phyloP scores from a whole-genome alignment of 2,797 vertebrate genomes.

The Mustela erminea region DNA sequence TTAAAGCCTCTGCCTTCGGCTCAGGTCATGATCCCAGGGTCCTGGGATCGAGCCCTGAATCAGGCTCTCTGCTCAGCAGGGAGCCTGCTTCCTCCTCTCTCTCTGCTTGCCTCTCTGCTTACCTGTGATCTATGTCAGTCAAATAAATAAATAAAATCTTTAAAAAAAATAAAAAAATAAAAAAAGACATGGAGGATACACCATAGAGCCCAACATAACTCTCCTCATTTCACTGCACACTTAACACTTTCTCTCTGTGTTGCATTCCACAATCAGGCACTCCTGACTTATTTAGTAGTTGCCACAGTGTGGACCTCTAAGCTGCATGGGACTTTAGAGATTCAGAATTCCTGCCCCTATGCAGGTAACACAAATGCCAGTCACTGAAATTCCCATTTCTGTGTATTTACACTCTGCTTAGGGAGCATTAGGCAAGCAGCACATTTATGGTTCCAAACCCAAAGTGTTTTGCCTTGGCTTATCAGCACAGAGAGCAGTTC shows the following conservation, averaged over 20 bases:
- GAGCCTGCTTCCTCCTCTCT: no score
- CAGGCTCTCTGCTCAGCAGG: no score
- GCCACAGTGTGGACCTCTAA: neutral
- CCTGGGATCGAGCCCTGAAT: no score
- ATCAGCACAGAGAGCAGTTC: neutral
- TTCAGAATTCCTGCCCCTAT: neutral
- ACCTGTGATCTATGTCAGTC: no score
- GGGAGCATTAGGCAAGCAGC: neutral
- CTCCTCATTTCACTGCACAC: conserved; percentile 23
- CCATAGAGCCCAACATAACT: neutral
- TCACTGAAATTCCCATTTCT: neutral
- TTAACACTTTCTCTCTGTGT: neutral
- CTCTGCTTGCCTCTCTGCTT: no score
- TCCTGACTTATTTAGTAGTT: neutral
- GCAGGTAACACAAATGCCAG: neutral
- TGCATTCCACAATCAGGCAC: neutral
- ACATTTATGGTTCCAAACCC: neutral
- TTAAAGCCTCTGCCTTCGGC: no score
- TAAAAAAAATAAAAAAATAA: neutral
- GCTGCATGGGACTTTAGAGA: neutral
- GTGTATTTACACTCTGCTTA: neutral
- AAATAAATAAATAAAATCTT: no score
- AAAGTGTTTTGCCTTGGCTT: neutral
- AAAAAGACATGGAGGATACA: neutral
- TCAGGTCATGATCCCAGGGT: no score